phyloP scores from a whole-genome alignment of 2,113 vertebrate species.

The Motacilla tschutschensis region DNA sequence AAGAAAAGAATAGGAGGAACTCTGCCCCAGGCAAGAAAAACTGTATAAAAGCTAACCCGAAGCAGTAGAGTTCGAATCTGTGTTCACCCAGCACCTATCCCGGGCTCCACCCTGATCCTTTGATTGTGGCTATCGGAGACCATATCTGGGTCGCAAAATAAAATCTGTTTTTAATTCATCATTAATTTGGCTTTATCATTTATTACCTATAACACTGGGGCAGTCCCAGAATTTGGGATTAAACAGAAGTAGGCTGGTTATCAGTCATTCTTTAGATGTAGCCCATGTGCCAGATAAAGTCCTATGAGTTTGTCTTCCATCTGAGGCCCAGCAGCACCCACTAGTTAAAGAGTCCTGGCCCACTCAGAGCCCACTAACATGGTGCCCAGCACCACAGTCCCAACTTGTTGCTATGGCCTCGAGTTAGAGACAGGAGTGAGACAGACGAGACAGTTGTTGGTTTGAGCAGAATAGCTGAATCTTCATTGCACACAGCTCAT shows the following conservation, averaged over 20 bases:
- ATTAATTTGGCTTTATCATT: too few relatives aligned
- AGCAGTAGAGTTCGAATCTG: too few relatives aligned
- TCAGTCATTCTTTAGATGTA: neutral
- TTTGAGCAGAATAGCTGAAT: accelerated
- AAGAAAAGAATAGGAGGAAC: too few relatives aligned
- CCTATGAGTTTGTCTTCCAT: neutral
- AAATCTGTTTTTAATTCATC: too few relatives aligned
- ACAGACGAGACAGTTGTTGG: accelerated
- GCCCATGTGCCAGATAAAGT: neutral
- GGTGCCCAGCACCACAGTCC: accelerated
- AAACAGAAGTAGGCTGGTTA: neutral
- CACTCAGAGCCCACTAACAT: neutral
- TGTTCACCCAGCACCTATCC: too few relatives aligned
- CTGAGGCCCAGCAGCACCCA: neutral
- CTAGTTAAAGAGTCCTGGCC: neutral
- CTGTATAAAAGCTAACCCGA: too few relatives aligned
- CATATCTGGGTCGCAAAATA: too few relatives aligned
- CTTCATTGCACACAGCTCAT: neutral
- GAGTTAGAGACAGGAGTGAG: neutral
- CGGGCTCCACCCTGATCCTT: too few relatives aligned
- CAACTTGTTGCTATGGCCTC: neutral
- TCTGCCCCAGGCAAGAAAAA: too few relatives aligned
- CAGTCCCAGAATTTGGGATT: neutral
- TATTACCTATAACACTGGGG: too few relatives aligned
- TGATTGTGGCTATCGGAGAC: too few relatives aligned